Evolutionary conservation across 2,113 vertebrate species (phyloP), one percentile per base, ranked within the genome.

Genomic region (Sciurus niger): DNA sequence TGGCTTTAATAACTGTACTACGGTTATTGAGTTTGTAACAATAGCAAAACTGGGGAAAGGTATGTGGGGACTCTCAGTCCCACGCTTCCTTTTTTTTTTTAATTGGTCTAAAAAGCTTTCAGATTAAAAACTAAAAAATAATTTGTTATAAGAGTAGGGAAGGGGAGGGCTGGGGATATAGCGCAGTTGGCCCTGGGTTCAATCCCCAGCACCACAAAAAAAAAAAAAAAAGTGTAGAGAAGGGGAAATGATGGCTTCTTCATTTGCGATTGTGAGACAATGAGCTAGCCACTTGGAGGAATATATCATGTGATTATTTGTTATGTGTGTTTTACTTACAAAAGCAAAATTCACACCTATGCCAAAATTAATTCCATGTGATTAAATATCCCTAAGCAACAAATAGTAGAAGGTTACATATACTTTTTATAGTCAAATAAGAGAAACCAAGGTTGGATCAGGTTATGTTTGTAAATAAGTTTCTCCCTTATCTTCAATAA

Each of bases 271-370:
- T 72, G 48, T 73, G 51, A 58, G 32, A 67, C 24, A 86, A 67
- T 89, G 68, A 84, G 40, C 16, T 85, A 89, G 63, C 14, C 53
- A 73, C 93, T 96, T 95, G 74, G 55, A 97, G 48, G 93, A 68
- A 91, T 51, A 90, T 0, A 76, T 78, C 37, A 40, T 93, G 92
- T 93, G 53, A 48, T 80, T 88, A 73, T 79, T 43, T 76, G 4
- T 93, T 65, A 48, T 32, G 30, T 30, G 40, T 82, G n/a, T 92
- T 93, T 93, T 94, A 89, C 68, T 96, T 92, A 73, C 90, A 93
- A 95, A 95, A 76, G 46, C 32, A 40, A 68, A 96, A 92, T 90
- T 84, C 22, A 80, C 92, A 48, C 10, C 12, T 17, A 60, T 89
- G 74, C 24, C 46, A 93, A 89, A 95, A 91, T 86, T 94, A 89